Percentiles rank a stretch among this genome's conserved stretches.
Evolutionary conservation across 2,113 vertebrate species (phyloP).

Genomic region (Ranitomeya imitator): DNA sequence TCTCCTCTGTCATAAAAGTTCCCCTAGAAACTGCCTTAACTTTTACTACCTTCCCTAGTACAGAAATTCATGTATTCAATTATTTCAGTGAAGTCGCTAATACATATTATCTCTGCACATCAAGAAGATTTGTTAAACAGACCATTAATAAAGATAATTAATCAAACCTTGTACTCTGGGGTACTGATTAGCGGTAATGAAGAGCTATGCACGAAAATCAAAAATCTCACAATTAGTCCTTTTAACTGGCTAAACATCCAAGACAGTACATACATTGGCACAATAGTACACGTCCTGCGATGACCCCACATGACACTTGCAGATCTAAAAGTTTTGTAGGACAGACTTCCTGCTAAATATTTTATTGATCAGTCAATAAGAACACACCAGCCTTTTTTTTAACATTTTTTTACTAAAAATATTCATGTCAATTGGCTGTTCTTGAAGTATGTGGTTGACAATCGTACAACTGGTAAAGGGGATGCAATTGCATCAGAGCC

Average conservation of each 20-base stretch:
- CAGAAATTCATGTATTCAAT: slow-evolving; percentile 1
- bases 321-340: background rate
- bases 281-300: background rate
- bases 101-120: slow-evolving; percentile 29
- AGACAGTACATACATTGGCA: background rate
- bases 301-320: background rate
- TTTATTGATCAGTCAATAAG: background rate
- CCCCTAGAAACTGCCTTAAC: background rate
- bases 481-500: no score
- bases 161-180: background rate
- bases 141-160: slow-evolving; percentile 39
- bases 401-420: no score
- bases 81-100: slow-evolving; percentile 21
- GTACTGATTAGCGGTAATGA: slow-evolving; percentile 29
- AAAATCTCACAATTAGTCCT: background rate
- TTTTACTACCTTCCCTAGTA: background rate
- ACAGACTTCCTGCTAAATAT: background rate
- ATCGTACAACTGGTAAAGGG: no score
- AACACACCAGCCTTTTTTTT: background rate
- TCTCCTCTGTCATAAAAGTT: background rate
- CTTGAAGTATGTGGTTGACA: background rate
- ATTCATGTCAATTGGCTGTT: background rate
- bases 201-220: background rate
- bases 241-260: background rate
- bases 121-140: slow-evolving; percentile 32